phyloP scores from a whole-genome alignment of 1,140 invertebrate genomes.

The Trachelipus rathkii region DNA sequence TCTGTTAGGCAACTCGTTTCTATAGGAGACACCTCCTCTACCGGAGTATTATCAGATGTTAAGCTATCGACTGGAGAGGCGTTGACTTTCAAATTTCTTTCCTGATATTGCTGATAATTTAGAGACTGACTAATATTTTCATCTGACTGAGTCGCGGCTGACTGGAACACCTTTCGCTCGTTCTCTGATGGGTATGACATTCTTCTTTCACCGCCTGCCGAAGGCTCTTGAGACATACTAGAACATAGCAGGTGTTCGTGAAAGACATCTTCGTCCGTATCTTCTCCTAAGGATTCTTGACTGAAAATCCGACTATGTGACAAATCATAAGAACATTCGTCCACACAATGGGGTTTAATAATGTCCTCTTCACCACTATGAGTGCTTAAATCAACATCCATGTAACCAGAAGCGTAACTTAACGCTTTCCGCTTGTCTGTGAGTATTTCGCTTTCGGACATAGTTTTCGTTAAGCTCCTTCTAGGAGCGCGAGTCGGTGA shows the following conservation, averaged over 20 bases:
- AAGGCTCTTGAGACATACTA: not conserved
- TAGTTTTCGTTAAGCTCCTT: slow-evolving; percentile 61
- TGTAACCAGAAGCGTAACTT: slow-evolving; percentile 47
- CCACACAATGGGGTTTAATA: slow-evolving; percentile 43
- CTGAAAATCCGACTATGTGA: slow-evolving; percentile 44
- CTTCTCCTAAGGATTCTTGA: slow-evolving; percentile 46
- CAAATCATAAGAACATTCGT: slow-evolving; percentile 40
- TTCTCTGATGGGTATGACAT: slow-evolving; percentile 39
- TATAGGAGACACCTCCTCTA: slow-evolving; percentile 24
- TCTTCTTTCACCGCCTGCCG: slow-evolving; percentile 27
- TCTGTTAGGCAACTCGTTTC: slow-evolving; percentile 12
- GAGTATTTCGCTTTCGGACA: slow-evolving; percentile 74
- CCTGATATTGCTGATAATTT: slow-evolving; percentile 20
- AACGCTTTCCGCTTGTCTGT: slow-evolving; percentile 55
- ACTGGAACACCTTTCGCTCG: slow-evolving; percentile 36
- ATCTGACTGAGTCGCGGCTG: slow-evolving; percentile 34
- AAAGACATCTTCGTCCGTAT: slow-evolving; percentile 58
- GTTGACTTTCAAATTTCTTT: slow-evolving; percentile 50
- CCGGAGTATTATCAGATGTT: slow-evolving; percentile 24
- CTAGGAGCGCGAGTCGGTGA: slow-evolving; percentile 30
- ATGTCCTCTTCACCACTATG: slow-evolving; percentile 41
- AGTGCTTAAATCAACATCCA: slow-evolving; percentile 46
- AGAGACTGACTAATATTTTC: slow-evolving; percentile 35
- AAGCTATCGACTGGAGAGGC: not conserved
- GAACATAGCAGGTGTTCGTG: slow-evolving; percentile 67